Conservation (phyloP, 1,140 invertebrate species). For the Drosophila ogumai region DNA sequence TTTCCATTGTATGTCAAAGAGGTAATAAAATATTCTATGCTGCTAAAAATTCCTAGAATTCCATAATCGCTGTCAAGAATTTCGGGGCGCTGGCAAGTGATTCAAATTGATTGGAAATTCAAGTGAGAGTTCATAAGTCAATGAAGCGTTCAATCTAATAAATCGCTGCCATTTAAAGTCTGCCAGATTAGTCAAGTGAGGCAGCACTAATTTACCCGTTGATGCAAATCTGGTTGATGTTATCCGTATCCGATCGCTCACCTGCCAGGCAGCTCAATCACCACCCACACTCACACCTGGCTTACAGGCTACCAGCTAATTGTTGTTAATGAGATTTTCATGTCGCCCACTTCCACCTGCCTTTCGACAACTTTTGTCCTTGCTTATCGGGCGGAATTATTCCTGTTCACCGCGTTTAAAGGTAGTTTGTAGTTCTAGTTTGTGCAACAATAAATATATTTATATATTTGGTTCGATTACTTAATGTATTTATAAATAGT, state of each 20-base stretch:
- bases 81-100: not conserved
- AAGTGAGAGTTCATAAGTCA: conserved; percentile 6
- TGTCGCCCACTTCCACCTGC: conserved; percentile 13
- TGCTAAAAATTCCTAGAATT: not conserved
- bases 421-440: not conserved
- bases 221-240: conserved; percentile 15
- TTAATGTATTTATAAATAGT: conserved; percentile 39
- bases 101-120: conserved; percentile 12
- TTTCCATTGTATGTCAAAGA: not conserved
- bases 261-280: conserved; percentile 4
- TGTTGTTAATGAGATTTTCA: conserved; percentile 57
- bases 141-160: conserved; percentile 14
- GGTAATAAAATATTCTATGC: not conserved
- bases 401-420: not conserved
- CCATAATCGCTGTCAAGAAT: not conserved
- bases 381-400: not conserved
- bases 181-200: conserved; percentile 11
- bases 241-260: conserved; percentile 23
- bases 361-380: conserved; percentile 25
- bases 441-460: conserved; percentile 8
- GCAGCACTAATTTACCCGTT: conserved; percentile 29
- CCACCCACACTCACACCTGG: not conserved
- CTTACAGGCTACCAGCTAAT: conserved; percentile 25
- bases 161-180: conserved; percentile 13
- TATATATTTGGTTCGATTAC: conserved; percentile 32